Evolutionary conservation across 2,113 vertebrate species (phyloP).

Genomic region (Coturnix japonica): DNA sequence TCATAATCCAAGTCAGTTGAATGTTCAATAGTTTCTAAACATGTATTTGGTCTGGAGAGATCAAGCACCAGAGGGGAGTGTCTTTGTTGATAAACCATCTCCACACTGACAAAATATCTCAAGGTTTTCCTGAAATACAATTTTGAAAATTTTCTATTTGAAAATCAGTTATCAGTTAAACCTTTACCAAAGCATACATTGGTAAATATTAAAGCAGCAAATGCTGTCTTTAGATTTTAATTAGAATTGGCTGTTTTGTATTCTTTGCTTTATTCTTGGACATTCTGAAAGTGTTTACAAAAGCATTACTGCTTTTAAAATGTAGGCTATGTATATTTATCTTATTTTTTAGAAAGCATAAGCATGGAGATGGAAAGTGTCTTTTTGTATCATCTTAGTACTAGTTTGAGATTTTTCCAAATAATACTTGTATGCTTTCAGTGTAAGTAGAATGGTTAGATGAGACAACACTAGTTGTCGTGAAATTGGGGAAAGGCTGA

Average conservation of each 20-base stretch:
- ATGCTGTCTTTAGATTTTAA: background rate
- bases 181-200: background rate
- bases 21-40: background rate
- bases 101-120: background rate
- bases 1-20: background rate
- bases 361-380: background rate
- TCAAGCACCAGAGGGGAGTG: background rate
- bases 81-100: background rate
- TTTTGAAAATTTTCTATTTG: constrained; percentile 65
- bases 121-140: constrained; percentile 14
- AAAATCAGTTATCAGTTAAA: background rate
- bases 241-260: background rate
- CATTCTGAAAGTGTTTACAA: background rate
- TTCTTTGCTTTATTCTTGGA: background rate
- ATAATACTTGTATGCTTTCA: background rate
- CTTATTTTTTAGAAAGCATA: background rate
- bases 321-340: background rate
- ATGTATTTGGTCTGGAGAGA: background rate
- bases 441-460: background rate
- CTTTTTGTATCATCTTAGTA: background rate
- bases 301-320: background rate
- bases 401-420: background rate
- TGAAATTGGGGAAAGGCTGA: background rate
- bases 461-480: background rate
- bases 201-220: background rate